Conservation (phyloP, 2,797 vertebrate genomes). For the Pseudomugil tenellus region DNA sequence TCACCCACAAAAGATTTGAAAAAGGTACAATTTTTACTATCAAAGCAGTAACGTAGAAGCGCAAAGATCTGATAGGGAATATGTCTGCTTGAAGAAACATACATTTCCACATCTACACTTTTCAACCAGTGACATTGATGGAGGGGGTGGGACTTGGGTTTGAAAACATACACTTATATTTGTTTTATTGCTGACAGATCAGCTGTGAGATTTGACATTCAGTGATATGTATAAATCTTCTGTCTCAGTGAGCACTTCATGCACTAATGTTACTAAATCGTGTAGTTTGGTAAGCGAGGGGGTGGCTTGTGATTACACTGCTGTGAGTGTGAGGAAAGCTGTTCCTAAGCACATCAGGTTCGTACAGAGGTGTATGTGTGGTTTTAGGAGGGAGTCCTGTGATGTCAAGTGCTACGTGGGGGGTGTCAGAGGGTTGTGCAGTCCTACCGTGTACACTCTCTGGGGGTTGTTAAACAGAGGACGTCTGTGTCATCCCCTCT, state of each 20-base stretch:
- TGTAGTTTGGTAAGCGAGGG: constrained; percentile 12
- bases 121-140: background rate
- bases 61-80: constrained; percentile 1
- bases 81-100: constrained; percentile 1
- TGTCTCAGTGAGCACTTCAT: constrained; percentile 12
- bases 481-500: constrained; percentile 27
- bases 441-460: constrained; percentile 14
- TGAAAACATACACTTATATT: background rate
- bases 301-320: constrained; percentile 25
- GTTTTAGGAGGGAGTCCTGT: constrained; percentile 51
- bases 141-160: background rate
- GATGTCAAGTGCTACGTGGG: constrained; percentile 60
- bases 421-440: background rate
- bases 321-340: constrained; percentile 27
- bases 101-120: background rate
- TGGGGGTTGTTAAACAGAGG: constrained; percentile 10
- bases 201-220: background rate
- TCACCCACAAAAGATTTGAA: background rate
- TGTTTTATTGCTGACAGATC: constrained; percentile 10
- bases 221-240: background rate
- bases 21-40: background rate
- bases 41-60: background rate
- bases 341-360: background rate
- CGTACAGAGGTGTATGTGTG: constrained; percentile 30
- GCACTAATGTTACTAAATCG: constrained; percentile 8